A percentile compares a stretch with the other conserved stretches of the same genome.
Conservation (phyloP, 2,113 vertebrate species). For the Microcebus lehilahytsara region DNA sequence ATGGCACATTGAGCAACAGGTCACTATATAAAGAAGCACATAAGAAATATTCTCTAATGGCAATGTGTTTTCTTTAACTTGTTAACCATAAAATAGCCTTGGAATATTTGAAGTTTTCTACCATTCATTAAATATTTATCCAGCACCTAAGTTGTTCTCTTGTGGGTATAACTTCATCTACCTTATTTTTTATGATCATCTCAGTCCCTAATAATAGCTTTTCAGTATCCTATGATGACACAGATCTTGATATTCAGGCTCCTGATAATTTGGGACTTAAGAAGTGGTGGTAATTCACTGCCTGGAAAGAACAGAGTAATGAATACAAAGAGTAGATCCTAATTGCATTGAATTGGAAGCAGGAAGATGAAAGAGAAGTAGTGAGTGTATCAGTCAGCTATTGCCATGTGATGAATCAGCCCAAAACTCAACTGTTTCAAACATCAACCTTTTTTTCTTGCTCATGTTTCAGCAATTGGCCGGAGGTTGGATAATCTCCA, state of each 20-base stretch:
- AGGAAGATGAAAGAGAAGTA: background rate
- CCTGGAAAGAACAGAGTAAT: slow-evolving; percentile 1
- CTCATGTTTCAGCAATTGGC: background rate
- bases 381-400: background rate
- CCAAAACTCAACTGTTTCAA: background rate
- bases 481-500: background rate
- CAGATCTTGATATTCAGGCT: background rate
- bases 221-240: slow-evolving; percentile 16
- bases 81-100: background rate
- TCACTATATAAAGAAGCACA: background rate
- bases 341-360: background rate
- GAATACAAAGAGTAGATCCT: background rate
- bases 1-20: background rate
- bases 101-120: background rate
- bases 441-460: background rate
- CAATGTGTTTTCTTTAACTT: background rate
- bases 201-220: background rate
- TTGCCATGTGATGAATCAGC: background rate
- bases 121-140: background rate
- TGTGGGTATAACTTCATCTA: background rate
- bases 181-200: slow-evolving; percentile 29
- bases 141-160: background rate
- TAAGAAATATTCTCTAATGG: slow-evolving; percentile 28
- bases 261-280: background rate
- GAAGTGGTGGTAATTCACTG: background rate